Percentiles rank a stretch among this genome's conserved stretches.
Evolutionary conservation across 1,140 invertebrate species (phyloP).

Genomic region (Euura lappo): DNA sequence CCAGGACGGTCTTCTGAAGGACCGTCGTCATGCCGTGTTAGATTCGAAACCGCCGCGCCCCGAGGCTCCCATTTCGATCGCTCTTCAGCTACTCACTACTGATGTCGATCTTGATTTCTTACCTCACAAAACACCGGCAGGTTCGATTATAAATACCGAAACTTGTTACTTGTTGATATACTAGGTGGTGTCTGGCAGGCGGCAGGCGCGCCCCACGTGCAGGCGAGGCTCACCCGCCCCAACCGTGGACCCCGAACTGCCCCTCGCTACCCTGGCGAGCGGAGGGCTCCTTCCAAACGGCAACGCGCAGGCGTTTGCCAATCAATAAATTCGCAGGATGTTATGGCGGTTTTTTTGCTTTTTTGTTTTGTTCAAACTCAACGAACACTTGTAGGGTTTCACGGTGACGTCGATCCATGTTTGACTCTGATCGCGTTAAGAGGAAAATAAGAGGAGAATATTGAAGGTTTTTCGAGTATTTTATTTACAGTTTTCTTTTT

Average conservation of each 20-base stretch:
- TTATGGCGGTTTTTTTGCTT: not conserved
- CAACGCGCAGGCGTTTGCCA: slow-evolving; percentile 11
- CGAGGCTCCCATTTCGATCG: slow-evolving; percentile 18
- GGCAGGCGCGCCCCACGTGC: slow-evolving; percentile 38
- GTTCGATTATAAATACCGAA: too few relatives aligned
- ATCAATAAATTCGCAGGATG: not conserved
- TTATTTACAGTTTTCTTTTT: too few relatives aligned
- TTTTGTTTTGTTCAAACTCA: too few relatives aligned
- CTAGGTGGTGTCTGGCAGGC: slow-evolving; percentile 2
- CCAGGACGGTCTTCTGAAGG: slow-evolving; percentile 38
- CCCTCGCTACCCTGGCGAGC: slow-evolving; percentile 15
- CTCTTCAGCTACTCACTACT: too few relatives aligned
- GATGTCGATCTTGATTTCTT: too few relatives aligned
- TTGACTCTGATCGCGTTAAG: too few relatives aligned
- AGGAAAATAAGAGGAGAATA: too few relatives aligned
- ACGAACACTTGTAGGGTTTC: too few relatives aligned
- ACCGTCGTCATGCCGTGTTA: slow-evolving; percentile 35
- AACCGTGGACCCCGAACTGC: not conserved
- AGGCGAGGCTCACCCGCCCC: slow-evolving; percentile 39
- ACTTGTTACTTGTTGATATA: slow-evolving; percentile 38
- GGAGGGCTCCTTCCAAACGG: slow-evolving; percentile 18
- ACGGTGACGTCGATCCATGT: too few relatives aligned
- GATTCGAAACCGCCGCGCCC: slow-evolving; percentile 4
- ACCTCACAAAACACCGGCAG: not conserved
- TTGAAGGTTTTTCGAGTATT: too few relatives aligned